phyloP scores from a whole-genome alignment of 2,113 vertebrate genomes.

The Paramisgurnus dabryanus region DNA sequence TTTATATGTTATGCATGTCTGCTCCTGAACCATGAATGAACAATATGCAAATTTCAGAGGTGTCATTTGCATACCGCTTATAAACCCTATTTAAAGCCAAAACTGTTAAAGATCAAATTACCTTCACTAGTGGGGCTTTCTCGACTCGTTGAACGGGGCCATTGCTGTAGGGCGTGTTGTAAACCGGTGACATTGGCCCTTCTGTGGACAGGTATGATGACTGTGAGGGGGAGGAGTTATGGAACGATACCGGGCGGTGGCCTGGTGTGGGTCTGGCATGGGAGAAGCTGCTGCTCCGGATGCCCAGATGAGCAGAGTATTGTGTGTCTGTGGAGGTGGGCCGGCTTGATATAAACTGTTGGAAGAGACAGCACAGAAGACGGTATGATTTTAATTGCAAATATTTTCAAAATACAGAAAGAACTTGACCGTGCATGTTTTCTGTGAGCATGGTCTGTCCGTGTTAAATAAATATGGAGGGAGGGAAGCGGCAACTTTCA shows the following conservation, averaged over 20 bases:
- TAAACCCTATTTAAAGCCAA: too few relatives aligned
- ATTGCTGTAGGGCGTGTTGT: slow-evolving; percentile 77
- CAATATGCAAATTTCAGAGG: too few relatives aligned
- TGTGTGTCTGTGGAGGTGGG: slow-evolving; percentile 69
- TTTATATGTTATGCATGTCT: slow-evolving; percentile 25
- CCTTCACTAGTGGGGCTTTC: slow-evolving; percentile 73
- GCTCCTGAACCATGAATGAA: neutral
- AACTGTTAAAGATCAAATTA: slow-evolving; percentile 45
- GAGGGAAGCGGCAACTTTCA: neutral
- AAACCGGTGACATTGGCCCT: slow-evolving; percentile 67
- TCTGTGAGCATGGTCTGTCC: slow-evolving; percentile 43
- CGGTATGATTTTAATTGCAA: too few relatives aligned
- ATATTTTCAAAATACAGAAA: neutral
- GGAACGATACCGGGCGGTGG: slow-evolving; percentile 62
- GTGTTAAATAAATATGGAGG: slow-evolving; percentile 59
- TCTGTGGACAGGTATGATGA: slow-evolving; percentile 59
- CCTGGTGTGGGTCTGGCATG: slow-evolving; percentile 64
- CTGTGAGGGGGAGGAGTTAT: slow-evolving; percentile 71
- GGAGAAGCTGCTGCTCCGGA: slow-evolving; percentile 75
- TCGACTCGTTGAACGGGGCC: slow-evolving; percentile 55
- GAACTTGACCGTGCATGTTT: slow-evolving; percentile 30
- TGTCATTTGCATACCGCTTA: too few relatives aligned
- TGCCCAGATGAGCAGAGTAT: slow-evolving; percentile 62
- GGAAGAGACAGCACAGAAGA: slow-evolving; percentile 7
- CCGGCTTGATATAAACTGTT: slow-evolving; percentile 77